Conservation (phyloP, 2,797 vertebrate genomes). For the Sparidentex hasta region DNA sequence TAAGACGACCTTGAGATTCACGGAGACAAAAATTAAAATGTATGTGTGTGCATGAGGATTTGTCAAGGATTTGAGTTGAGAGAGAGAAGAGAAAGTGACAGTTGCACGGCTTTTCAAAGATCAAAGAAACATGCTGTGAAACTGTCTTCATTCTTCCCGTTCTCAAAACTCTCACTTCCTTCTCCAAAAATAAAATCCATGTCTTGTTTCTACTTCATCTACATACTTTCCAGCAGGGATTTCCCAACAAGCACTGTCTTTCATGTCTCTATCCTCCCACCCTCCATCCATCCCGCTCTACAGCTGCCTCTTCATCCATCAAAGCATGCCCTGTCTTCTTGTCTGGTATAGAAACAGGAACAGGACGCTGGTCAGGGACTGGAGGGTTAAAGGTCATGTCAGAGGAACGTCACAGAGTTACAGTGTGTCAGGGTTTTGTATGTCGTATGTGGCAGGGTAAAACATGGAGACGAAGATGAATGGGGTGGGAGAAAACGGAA, state of each 20-base stretch:
- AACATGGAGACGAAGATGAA: slow-evolving; percentile 44
- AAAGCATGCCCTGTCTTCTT: slow-evolving; percentile 84
- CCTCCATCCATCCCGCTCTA: slow-evolving; percentile 59
- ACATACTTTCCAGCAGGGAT: slow-evolving; percentile 76
- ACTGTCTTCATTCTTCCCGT: slow-evolving; percentile 43
- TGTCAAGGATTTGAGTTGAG: slow-evolving; percentile 32
- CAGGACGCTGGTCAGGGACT: slow-evolving; percentile 72
- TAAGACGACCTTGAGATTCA: slow-evolving; percentile 82
- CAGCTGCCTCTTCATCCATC: slow-evolving; percentile 78
- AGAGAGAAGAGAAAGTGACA: slow-evolving; percentile 14
- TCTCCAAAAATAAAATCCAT: slow-evolving; percentile 67
- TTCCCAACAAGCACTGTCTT: slow-evolving; percentile 83
- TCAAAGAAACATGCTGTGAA: slow-evolving; percentile 73
- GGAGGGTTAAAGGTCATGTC: slow-evolving; percentile 74
- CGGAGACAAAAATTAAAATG: slow-evolving; percentile 7
- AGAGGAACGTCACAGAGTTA: slow-evolving; percentile 63
- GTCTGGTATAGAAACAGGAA: slow-evolving; percentile 72
- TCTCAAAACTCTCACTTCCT: slow-evolving; percentile 61
- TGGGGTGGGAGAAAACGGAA: slow-evolving; percentile 41
- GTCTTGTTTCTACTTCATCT: slow-evolving; percentile 75
- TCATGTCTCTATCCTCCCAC: slow-evolving; percentile 67
- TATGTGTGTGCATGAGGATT: neutral
- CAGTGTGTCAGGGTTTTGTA: slow-evolving; percentile 62
- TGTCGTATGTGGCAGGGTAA: slow-evolving; percentile 41
- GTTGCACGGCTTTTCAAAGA: slow-evolving; percentile 52